Conservation (phyloP, 2,888 invertebrate species). For the Xiphydria camelus region DNA sequence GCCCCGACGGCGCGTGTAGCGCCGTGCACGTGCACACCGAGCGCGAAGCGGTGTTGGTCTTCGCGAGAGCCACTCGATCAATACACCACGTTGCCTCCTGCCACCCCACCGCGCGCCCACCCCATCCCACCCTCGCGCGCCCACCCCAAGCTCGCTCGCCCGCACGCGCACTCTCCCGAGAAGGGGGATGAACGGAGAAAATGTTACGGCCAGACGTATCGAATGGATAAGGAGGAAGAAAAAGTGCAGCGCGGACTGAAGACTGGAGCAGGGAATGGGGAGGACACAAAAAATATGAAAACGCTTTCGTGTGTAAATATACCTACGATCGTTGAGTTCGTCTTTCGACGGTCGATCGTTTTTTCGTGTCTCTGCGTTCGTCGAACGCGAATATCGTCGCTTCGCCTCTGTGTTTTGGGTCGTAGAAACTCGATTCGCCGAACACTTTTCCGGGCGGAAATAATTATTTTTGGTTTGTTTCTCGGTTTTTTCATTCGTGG, state of each 20-base stretch:
- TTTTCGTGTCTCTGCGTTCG: too few species aligned
- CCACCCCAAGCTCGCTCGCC: slow-evolving; percentile 16
- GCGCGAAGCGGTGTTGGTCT: slow-evolving; percentile 37
- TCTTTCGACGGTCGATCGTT: too few species aligned
- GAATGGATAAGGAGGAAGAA: slow-evolving; percentile 34
- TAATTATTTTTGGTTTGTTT: too few species aligned
- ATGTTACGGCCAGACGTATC: slow-evolving; percentile 41
- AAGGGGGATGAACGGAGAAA: slow-evolving; percentile 26
- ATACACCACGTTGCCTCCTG: slow-evolving; percentile 56
- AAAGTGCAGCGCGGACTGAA: slow-evolving; percentile 3
- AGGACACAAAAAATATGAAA: too few species aligned
- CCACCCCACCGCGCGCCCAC: slow-evolving; percentile 31
- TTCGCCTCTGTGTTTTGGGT: too few species aligned
- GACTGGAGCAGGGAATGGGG: too few species aligned
- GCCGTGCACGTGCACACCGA: slow-evolving; percentile 16
- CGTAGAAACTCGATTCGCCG: too few species aligned
- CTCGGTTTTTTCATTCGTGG: too few species aligned
- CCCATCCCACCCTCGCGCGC: slow-evolving; percentile 18
- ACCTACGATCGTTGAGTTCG: too few species aligned
- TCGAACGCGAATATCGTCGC: too few species aligned
- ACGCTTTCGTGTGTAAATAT: too few species aligned
- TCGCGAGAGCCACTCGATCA: slow-evolving; percentile 57
- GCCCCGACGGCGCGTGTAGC: neutral
- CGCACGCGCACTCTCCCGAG: slow-evolving; percentile 6
- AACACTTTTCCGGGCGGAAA: too few species aligned